Evolutionary conservation across 2,113 vertebrate species (phyloP).

Genomic region (Aptenodytes forsteri): DNA sequence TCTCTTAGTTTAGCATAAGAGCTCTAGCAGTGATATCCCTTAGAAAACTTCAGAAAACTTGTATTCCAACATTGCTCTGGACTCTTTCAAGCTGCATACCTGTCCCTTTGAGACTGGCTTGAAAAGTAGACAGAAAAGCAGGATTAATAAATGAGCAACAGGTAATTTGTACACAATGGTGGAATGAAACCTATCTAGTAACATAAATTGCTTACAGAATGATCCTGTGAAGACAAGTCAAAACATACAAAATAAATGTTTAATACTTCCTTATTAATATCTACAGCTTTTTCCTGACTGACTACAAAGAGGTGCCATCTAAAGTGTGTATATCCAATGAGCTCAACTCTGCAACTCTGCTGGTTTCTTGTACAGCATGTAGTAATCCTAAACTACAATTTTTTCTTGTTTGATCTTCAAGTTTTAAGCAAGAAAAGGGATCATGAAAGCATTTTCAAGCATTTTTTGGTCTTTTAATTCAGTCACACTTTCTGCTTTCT

Average conservation of each 20-base stretch:
- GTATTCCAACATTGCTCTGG: neutral
- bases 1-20: neutral
- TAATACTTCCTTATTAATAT: conserved; percentile 8
- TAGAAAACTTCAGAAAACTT: neutral
- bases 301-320: conserved; percentile 8
- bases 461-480: neutral
- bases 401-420: conserved; percentile 36
- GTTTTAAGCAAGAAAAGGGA: conserved; percentile 24
- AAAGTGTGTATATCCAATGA: neutral
- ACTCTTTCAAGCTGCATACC: neutral
- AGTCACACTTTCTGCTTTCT: neutral
- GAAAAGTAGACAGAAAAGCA: neutral
- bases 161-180: neutral
- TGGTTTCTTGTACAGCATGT: neutral
- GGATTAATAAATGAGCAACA: neutral
- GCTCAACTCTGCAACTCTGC: neutral
- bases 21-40: neutral
- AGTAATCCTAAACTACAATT: neutral
- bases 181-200: neutral
- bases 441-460: conserved; percentile 11
- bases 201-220: neutral
- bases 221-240: neutral
- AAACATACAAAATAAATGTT: conserved; percentile 8
- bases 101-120: neutral
- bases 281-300: neutral